Evolutionary conservation across 2,113 vertebrate species (phyloP).

Genomic region (Zosterops borbonicus): DNA sequence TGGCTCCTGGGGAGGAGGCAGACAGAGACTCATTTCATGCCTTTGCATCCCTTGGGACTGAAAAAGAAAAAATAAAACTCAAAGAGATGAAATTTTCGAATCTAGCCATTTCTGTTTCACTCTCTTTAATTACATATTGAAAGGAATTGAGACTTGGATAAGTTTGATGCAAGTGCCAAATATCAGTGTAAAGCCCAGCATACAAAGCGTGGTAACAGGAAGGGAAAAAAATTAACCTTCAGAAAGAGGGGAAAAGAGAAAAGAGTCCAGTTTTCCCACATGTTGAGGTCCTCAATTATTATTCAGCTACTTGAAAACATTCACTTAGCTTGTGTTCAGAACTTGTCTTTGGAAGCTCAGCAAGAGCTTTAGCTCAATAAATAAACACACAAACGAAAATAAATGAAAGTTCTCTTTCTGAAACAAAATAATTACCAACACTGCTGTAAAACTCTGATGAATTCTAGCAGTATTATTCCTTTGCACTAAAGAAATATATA

Average conservation of each 20-base stretch:
- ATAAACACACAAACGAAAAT: neutral
- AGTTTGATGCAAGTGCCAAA: neutral
- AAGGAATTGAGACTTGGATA: neutral
- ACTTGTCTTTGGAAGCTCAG: neutral
- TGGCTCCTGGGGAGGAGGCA: neutral
- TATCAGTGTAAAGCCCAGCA: neutral
- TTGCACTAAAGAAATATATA: neutral
- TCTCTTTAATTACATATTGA: neutral
- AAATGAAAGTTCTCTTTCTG: neutral
- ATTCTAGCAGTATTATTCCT: neutral
- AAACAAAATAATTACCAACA: neutral
- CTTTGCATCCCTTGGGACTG: neutral
- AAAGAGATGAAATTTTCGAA: neutral
- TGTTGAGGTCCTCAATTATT: neutral
- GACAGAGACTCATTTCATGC: neutral
- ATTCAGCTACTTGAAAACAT: neutral
- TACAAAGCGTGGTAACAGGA: neutral
- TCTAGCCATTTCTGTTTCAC: neutral
- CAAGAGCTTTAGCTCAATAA: neutral
- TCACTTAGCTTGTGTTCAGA: neutral
- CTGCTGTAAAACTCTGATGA: neutral
- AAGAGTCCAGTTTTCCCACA: neutral
- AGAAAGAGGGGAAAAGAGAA: rapidly evolving
- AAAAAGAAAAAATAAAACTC: neutral
- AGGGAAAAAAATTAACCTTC: neutral